A percentile compares a stretch with the other conserved stretches of the same genome.
Evolutionary conservation across 2,797 vertebrate genomes (phyloP).

Genomic region (Scleropages formosus): DNA sequence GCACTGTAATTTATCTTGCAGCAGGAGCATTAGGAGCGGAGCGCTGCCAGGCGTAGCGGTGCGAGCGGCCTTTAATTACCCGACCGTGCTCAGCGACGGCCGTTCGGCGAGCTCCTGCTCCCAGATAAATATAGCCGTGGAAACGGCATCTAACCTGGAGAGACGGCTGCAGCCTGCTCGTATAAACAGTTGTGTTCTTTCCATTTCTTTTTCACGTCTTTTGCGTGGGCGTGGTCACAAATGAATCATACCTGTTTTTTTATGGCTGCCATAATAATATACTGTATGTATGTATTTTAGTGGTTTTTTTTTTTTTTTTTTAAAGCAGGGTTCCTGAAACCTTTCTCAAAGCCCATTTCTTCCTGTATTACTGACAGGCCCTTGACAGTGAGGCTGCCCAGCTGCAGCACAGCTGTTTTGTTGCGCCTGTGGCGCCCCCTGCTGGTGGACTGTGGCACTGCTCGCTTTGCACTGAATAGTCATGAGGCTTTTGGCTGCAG

Average conservation of each 20-base stretch:
- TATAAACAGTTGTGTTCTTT: background rate
- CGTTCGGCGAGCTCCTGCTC: background rate
- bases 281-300: background rate
- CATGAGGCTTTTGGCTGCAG: background rate
- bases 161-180: background rate
- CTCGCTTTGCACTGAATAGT: constrained; percentile 17
- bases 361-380: background rate
- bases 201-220: too few species aligned
- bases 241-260: background rate
- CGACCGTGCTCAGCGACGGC: background rate
- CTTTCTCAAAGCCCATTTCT: background rate
- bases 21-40: constrained; percentile 25
- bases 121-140: background rate
- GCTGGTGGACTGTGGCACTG: constrained; percentile 45
- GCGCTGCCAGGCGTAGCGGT: constrained; percentile 35
- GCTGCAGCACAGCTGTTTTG: background rate
- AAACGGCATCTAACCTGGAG: background rate
- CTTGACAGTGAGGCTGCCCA: background rate
- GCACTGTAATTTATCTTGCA: constrained; percentile 25
- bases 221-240: too few species aligned
- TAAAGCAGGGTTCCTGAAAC: background rate
- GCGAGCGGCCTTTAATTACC: constrained; percentile 27
- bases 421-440: constrained; percentile 43
- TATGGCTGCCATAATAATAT: too few species aligned
- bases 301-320: background rate